Percentiles rank a stretch among this genome's conserved stretches.
phyloP scores from a whole-genome alignment of 2,888 invertebrate genomes.

The Cheilosia scutellata region DNA sequence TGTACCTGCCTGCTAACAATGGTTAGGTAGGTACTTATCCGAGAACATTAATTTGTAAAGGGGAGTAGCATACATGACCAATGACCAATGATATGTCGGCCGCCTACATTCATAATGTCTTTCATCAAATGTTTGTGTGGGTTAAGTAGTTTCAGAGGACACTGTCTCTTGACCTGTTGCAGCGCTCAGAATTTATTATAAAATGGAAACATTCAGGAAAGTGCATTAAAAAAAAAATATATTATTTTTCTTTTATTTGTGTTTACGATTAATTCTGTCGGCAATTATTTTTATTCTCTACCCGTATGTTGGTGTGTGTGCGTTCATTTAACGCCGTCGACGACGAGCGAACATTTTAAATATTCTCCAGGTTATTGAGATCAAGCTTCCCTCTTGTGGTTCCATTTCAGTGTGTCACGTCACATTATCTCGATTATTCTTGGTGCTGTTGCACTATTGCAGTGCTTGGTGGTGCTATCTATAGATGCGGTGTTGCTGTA shows the following conservation, averaged over 20 bases:
- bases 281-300: slow-evolving; percentile 38
- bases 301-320: background rate
- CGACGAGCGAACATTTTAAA: slow-evolving; percentile 42
- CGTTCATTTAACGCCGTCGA: background rate
- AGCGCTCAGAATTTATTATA: too few relatives aligned
- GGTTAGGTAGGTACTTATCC: slow-evolving; percentile 36
- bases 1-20: slow-evolving; percentile 45
- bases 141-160: background rate
- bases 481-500: background rate
- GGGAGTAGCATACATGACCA: slow-evolving; percentile 14
- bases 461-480: background rate
- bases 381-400: slow-evolving; percentile 23
- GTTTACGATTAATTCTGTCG: background rate
- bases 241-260: background rate
- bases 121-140: slow-evolving; percentile 18
- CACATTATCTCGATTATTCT: slow-evolving; percentile 9
- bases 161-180: too few relatives aligned
- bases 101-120: background rate
- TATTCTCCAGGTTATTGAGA: slow-evolving; percentile 52
- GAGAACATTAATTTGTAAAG: background rate
- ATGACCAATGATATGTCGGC: slow-evolving; percentile 2
- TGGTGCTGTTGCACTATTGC: background rate
- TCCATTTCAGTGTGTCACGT: slow-evolving; percentile 33
- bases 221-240: slow-evolving; percentile 9
- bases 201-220: background rate